Base-by-base conservation (phyloP, 2,113 vertebrate genomes). In the Herpetotheres cachinnans region DNA sequence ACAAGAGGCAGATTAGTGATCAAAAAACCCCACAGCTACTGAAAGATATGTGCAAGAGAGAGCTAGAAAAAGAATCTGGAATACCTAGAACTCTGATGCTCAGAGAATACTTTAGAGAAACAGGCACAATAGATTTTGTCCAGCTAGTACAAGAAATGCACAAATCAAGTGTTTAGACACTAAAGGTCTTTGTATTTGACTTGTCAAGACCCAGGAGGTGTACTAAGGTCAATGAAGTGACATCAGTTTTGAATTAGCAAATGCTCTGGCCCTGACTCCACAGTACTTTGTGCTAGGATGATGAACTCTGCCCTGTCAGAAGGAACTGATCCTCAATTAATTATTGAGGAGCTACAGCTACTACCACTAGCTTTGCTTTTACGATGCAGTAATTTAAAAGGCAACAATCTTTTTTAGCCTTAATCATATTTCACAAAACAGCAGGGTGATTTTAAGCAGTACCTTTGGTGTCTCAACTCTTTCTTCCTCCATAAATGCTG, bases 381-480 rank as follows among this genome's bases (percentile, higher is more conserved):
- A 42, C 16, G 16, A 56, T 62, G 61, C 73, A 87, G 46, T 18
- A 10, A 65, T 40, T 78, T 30, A 76, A 79, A 56, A 44, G 24
- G 13, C 40, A 95, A 34, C 4, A 5, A 22, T 21, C 7, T 46
- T 34, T 54, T 78, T 42, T 22, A 86, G 67, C 50, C 54, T 27
- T 29, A 40, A 46, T 19, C 20, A 71, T 14, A 42, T 52, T 4
- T 32, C 30, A 32, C 8, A 8, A 15, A 84, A 55, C 17, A 40
- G 18, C 0, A 10, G 38, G n/a, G 29, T 34, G 56, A 83, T 55
- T 50, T 62, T 9, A 34, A 81, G 50, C 95, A 67, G 17, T 98
- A 99, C 99, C 99, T 99, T 99, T 90, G 99, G 99, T 4, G 99
- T 99, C 92, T 98, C 99, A 3, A 99, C 97, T 97, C 91, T 98